A percentile compares a stretch with the other conserved stretches of the same genome.
These are phyloP conservation scores for Zophobas morio DNA, from an alignment of 1,140 invertebrate genomes.

Conservation along the genomic window DNA sequence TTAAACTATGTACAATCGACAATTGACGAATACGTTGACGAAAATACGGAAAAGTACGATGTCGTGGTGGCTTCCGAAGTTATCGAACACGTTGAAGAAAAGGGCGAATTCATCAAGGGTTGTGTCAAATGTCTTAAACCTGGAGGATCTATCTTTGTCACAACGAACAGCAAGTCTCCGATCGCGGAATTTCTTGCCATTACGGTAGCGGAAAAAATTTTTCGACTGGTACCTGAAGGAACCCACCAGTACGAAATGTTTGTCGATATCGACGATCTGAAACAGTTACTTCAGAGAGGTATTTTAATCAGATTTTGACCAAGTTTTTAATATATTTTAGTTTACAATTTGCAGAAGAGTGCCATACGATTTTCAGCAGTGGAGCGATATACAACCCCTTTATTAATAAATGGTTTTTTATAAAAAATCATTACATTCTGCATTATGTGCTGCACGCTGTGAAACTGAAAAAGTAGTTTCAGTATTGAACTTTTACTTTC, in stretches of 20 bases:
- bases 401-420: no score
- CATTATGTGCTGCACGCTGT: no score
- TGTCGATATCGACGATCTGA: no score
- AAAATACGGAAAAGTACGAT: slow-evolving; percentile 77
- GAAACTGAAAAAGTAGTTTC: no score
- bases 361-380: no score
- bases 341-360: no score
- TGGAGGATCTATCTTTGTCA: slow-evolving; percentile 91
- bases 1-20: slow-evolving; percentile 66
- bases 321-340: no score
- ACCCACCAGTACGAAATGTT: slow-evolving; percentile 87
- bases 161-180: slow-evolving; percentile 90
- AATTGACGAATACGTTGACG: slow-evolving; percentile 73
- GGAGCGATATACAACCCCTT: no score
- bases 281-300: no score
- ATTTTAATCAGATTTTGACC: no score
- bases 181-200: slow-evolving; percentile 81
- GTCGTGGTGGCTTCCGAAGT: slow-evolving; percentile 92
- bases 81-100: slow-evolving; percentile 90
- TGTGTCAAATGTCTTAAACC: slow-evolving; percentile 84
- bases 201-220: slow-evolving; percentile 82
- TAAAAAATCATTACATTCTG: no score
- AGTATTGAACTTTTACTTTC: no score
- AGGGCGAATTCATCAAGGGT: slow-evolving; percentile 81
- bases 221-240: slow-evolving; percentile 82